Percentiles rank a stretch among this genome's conserved stretches.
Evolutionary conservation across 2,888 invertebrate species (phyloP).

Genomic region (Drosophila bunnanda): DNA sequence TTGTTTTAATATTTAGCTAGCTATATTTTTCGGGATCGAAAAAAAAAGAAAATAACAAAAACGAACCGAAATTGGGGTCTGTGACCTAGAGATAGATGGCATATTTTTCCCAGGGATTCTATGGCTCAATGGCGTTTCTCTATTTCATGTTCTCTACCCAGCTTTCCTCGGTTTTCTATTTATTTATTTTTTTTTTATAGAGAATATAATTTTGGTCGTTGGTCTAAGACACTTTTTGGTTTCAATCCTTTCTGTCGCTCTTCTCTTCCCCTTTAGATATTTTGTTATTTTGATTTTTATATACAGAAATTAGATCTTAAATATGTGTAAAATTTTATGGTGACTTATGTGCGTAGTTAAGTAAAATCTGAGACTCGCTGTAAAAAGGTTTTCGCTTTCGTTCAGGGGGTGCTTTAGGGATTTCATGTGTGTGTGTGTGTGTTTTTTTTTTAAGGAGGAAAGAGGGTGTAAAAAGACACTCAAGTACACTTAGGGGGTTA

Average conservation of each 20-base stretch:
- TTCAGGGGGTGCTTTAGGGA: conserved; percentile 26
- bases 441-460: conserved; percentile 11
- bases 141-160: conserved; percentile 43
- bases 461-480: conserved; percentile 47
- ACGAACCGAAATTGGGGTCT: conserved; percentile 28
- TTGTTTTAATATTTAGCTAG: conserved; percentile 23
- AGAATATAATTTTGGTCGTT: conserved; percentile 71
- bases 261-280: conserved; percentile 17
- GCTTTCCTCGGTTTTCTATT: conserved; percentile 18
- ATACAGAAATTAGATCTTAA: conserved; percentile 66
- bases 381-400: conserved; percentile 53
- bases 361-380: conserved; percentile 79
- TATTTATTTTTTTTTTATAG: conserved; percentile 20
- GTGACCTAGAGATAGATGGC: conserved; percentile 13
- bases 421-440: background rate
- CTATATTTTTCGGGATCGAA: conserved; percentile 21
- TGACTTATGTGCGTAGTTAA: conserved; percentile 78
- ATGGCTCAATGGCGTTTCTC: conserved; percentile 30
- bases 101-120: conserved; percentile 36
- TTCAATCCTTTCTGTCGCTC: conserved; percentile 57
- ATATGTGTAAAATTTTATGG: conserved; percentile 54
- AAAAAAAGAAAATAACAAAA: conserved; percentile 13
- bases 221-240: conserved; percentile 78
- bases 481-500: conserved; percentile 70
- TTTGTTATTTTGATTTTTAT: conserved; percentile 53